Evolutionary conservation across 2,113 vertebrate species (phyloP).

Genomic region (Macquaria ambigua): DNA sequence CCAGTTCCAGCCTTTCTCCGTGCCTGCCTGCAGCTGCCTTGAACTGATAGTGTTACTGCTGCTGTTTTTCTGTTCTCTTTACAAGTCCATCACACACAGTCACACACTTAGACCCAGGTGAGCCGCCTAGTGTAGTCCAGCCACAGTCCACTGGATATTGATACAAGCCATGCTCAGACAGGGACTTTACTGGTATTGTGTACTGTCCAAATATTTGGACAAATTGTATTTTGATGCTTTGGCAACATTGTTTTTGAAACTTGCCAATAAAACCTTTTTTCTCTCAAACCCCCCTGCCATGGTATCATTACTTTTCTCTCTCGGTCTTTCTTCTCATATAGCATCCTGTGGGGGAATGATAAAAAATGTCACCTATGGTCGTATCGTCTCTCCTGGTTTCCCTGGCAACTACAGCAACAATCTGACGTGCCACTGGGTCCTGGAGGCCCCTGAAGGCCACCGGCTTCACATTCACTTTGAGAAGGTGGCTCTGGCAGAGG

Average conservation of each 20-base stretch:
- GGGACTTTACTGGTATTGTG: slow-evolving; percentile 10
- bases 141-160: slow-evolving; percentile 65
- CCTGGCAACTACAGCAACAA: slow-evolving; percentile 99
- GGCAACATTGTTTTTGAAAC: too few species aligned
- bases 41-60: slow-evolving; percentile 70
- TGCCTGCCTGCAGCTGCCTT: slow-evolving; percentile 75
- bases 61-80: slow-evolving; percentile 63
- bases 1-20: slow-evolving; percentile 52
- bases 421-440: slow-evolving; percentile 96
- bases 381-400: slow-evolving; percentile 93
- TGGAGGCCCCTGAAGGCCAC: slow-evolving; percentile 90
- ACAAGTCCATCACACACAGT: slow-evolving; percentile 68
- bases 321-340: slow-evolving; percentile 63
- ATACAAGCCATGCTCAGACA: slow-evolving; percentile 65
- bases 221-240: too few species aligned
- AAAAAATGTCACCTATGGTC: slow-evolving; percentile 92
- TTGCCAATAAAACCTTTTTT: not conserved
- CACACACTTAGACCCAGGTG: slow-evolving; percentile 64
- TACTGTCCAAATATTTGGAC: too few species aligned
- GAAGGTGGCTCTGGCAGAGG: slow-evolving; percentile 97
- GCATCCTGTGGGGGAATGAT: slow-evolving; percentile 93
- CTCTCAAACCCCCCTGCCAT: slow-evolving; percentile 27
- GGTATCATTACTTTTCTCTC: slow-evolving; percentile 59
- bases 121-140: slow-evolving; percentile 46
- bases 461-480: slow-evolving; percentile 96